Evolutionary conservation across 2,113 vertebrate species (phyloP).

Genomic region (Catharus minimus): DNA sequence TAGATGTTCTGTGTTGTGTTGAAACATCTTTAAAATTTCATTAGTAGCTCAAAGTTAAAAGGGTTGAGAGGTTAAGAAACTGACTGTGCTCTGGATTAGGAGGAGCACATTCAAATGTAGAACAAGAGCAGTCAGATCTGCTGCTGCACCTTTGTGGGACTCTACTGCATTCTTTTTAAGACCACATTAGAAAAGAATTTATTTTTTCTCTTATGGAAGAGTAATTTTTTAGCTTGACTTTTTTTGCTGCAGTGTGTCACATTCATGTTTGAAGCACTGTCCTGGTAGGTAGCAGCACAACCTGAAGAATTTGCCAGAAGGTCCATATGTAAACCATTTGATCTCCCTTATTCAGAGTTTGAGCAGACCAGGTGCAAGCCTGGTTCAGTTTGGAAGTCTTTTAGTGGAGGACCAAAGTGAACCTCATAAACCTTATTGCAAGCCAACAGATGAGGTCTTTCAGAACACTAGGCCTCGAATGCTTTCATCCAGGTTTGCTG

Average conservation of each 20-base stretch:
- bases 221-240: background rate
- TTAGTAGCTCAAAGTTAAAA: constrained; percentile 20
- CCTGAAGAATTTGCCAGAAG: background rate
- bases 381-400: background rate
- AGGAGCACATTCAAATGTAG: background rate
- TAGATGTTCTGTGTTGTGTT: background rate
- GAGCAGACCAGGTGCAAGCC: background rate
- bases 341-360: background rate
- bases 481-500: background rate
- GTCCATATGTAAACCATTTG: background rate
- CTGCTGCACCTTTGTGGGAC: background rate
- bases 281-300: background rate
- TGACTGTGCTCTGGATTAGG: background rate
- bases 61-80: background rate
- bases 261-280: background rate
- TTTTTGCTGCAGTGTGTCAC: background rate
- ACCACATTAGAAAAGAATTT: background rate
- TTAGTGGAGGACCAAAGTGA: background rate
- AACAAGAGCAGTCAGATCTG: background rate
- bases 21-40: constrained; percentile 16
- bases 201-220: background rate
- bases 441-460: background rate
- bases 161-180: background rate
- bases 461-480: background rate
- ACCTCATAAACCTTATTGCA: accelerated